Base-by-base conservation (phyloP, 1,140 invertebrate genomes). In the Sminthurinus signatus region DNA sequence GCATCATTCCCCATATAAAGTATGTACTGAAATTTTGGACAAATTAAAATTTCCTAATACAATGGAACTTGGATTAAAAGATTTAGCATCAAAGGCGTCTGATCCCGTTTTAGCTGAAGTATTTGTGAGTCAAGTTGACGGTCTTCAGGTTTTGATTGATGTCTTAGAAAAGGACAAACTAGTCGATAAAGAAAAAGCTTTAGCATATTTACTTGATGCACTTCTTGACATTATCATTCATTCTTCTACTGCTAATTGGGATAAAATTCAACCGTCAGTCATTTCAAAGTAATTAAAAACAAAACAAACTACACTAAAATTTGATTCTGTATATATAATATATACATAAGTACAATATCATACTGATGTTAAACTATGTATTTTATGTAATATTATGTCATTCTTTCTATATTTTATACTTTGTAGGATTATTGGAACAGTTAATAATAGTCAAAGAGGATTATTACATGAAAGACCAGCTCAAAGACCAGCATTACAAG, bases 231-330 rank as follows among this genome's bases (percentile, higher is more conserved):
- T 71, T 17, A 62, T 67, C 54, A 15, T 65, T 17, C 48, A 60
- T 43, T 67, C 65, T 8, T 43, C 42, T n/a, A 46, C 44, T 55
- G 63, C 60, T 1, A 62, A 51, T 21, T 71, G 69, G 69, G 69
- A 71, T n/a, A 62, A 67, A 55, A 43, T 71, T 31, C 62, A 52
- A 32, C 15, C 56, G 17, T 48, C 58, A 51, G 62, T 71, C 0
- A 60, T 71, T 29, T 71, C 69, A 28, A 70, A 60, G 68, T 70
- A 57, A 39, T 29, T 61, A n/a, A n/a, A n/a, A n/a, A n/a, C n/a
- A n/a, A n/a, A n/a, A n/a, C n/a, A n/a, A n/a, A n/a, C n/a, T n/a
- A n/a, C n/a, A n/a, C n/a, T n/a, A n/a, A n/a, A n/a, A n/a, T n/a
- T n/a, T n/a, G n/a, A n/a, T n/a, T n/a, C n/a, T n/a, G n/a, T n/a